phyloP scores from a whole-genome alignment of 2,888 invertebrate genomes.

The Leptogaster cylindrica region DNA sequence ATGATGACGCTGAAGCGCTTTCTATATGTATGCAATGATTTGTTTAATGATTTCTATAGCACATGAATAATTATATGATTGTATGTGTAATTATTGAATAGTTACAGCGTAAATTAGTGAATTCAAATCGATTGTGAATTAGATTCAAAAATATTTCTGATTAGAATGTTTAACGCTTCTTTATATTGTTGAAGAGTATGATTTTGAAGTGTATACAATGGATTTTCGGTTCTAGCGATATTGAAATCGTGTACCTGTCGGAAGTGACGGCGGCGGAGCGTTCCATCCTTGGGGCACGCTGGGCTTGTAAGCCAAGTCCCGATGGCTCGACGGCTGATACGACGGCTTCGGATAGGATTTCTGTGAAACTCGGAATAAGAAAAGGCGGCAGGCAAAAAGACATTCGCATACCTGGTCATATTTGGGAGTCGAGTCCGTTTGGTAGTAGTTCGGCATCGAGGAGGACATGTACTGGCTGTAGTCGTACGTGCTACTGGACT shows the following conservation, averaged over 20 bases:
- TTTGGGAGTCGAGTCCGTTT: constrained; percentile 41
- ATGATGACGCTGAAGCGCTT: constrained; percentile 22
- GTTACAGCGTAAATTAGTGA: too few relatives aligned
- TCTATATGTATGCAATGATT: constrained; percentile 7
- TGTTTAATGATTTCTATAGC: too few relatives aligned
- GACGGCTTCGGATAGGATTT: constrained; percentile 35
- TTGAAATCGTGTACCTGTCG: constrained; percentile 54
- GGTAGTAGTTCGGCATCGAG: background rate
- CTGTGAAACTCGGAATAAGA: constrained; percentile 10
- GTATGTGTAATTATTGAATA: too few relatives aligned
- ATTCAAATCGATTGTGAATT: too few relatives aligned
- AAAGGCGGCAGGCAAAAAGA: too few relatives aligned
- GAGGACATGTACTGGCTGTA: background rate
- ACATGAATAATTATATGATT: too few relatives aligned
- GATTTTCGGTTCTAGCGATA: too few relatives aligned
- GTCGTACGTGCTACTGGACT: background rate
- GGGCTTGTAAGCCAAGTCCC: constrained; percentile 60
- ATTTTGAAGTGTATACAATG: too few relatives aligned
- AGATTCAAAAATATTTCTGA: too few relatives aligned
- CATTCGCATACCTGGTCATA: too few relatives aligned
- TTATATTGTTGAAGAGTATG: too few relatives aligned
- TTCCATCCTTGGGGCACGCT: constrained; percentile 61
- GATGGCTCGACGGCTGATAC: constrained; percentile 51
- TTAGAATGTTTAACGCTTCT: too few relatives aligned
- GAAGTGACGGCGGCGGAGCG: constrained; percentile 57